Conservation (phyloP, 2,888 invertebrate species). For the Smittia sp. region DNA sequence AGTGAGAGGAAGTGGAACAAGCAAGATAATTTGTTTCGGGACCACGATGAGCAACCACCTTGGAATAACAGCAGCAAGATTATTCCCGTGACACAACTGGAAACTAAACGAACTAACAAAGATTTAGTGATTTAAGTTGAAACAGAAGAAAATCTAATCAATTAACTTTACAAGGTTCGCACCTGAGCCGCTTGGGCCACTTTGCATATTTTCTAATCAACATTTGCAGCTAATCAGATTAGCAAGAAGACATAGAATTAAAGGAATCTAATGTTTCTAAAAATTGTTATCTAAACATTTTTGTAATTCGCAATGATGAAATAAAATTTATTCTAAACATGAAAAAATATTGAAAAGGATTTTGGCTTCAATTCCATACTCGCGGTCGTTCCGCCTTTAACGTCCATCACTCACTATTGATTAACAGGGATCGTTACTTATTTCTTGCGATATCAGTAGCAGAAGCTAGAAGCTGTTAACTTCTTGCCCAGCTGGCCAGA, state of each 20-base stretch:
- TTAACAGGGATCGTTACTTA: no score
- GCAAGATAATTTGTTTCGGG: background rate
- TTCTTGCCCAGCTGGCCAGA: no score
- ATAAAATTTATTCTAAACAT: no score
- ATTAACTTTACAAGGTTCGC: background rate
- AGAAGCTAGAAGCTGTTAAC: no score
- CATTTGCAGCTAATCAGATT: background rate
- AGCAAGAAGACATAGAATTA: background rate
- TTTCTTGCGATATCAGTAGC: no score
- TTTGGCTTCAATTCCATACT: no score
- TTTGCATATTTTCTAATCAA: constrained; percentile 1
- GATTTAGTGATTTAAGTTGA: background rate
- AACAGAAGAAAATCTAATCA: background rate
- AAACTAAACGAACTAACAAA: constrained; percentile 19
- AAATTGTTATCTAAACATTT: constrained; percentile 14
- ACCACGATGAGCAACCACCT: background rate
- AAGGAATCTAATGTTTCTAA: constrained; percentile 20
- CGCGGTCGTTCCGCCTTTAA: no score
- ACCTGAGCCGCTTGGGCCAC: background rate
- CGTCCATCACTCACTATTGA: no score
- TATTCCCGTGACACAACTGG: background rate
- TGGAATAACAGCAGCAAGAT: background rate
- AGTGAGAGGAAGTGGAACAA: background rate
- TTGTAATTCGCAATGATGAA: background rate
- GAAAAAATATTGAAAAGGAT: no score